A percentile compares a stretch with the other conserved stretches of the same genome.
Evolutionary conservation across 2,888 invertebrate species (phyloP).

Genomic region (Odontocerum albicorne): DNA sequence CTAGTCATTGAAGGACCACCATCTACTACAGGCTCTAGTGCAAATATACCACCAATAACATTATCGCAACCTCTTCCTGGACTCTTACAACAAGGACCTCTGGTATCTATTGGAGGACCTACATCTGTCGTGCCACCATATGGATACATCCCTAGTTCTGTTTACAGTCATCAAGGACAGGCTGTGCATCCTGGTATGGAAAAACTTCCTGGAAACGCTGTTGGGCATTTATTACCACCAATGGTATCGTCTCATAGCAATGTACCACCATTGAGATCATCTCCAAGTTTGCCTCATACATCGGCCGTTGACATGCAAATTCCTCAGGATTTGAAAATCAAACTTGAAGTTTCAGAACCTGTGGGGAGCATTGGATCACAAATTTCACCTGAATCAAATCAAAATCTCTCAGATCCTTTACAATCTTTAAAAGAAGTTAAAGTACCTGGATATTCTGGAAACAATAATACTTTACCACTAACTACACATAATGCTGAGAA

Average conservation of each 20-base stretch:
- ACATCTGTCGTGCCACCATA: conserved; percentile 60
- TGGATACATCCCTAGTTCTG: conserved; percentile 60
- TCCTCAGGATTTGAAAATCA: conserved; percentile 58
- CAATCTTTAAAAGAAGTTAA: conserved; percentile 80
- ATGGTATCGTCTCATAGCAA: conserved; percentile 46
- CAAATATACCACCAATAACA: conserved; percentile 51
- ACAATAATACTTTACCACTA: conserved; percentile 54
- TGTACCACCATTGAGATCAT: conserved; percentile 39
- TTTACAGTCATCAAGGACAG: conserved; percentile 43
- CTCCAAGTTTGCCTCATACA: conserved; percentile 35
- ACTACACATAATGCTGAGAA: conserved; percentile 40
- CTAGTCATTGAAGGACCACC: conserved; percentile 46
- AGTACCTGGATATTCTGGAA: conserved; percentile 70
- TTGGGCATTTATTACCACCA: conserved; percentile 49
- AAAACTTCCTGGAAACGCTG: conserved; percentile 50
- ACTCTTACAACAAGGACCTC: conserved; percentile 59
- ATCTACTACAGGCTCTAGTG: conserved; percentile 47
- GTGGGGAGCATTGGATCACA: conserved; percentile 32
- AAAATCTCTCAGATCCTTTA: conserved; percentile 65
- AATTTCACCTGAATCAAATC: conserved; percentile 52
- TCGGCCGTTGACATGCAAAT: conserved; percentile 46
- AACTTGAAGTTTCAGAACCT: conserved; percentile 58
- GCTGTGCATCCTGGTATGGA: conserved; percentile 44
- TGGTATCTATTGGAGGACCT: conserved; percentile 62
- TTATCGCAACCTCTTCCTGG: conserved; percentile 59